Percentiles rank a stretch among this genome's conserved stretches.
Conservation (phyloP, 2,888 invertebrate species). For the Euspilapteryx auroguttella region DNA sequence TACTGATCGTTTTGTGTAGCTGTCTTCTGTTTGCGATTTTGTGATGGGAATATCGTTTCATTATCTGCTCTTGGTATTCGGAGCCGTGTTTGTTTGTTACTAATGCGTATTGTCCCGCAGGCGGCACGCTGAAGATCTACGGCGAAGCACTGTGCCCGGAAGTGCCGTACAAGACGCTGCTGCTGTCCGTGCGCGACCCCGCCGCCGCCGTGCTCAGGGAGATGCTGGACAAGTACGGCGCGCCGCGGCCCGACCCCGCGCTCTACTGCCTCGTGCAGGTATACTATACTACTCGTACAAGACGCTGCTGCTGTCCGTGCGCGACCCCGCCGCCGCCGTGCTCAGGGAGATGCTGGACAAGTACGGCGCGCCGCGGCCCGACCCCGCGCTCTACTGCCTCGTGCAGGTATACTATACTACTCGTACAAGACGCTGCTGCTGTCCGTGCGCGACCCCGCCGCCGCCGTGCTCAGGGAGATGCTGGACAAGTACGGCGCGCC, state of each 20-base stretch:
- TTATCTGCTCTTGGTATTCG: too few relatives aligned
- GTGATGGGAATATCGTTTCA: too few relatives aligned
- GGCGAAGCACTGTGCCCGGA: conserved; percentile 95
- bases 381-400: conserved; percentile 90
- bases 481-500: too few relatives aligned
- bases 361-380: conserved; percentile 90
- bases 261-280: conserved; percentile 97
- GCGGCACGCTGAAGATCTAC: conserved; percentile 91
- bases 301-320: conserved; percentile 89
- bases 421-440: too few relatives aligned
- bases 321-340: conserved; percentile 90
- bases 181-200: conserved; percentile 90
- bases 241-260: conserved; percentile 85
- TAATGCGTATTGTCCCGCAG: too few relatives aligned
- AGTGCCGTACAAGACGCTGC: conserved; percentile 96
- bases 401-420: too few relatives aligned
- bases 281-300: too few relatives aligned
- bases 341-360: conserved; percentile 96
- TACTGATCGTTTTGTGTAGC: too few relatives aligned
- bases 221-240: conserved; percentile 96
- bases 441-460: too few relatives aligned
- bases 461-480: too few relatives aligned
- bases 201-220: conserved; percentile 92
- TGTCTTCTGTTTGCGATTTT: too few relatives aligned
- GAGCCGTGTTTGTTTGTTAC: too few relatives aligned